These are phyloP conservation scores for Varanus salvator DNA, from an alignment of 2,113 vertebrate species.

Conservation along the genomic window DNA sequence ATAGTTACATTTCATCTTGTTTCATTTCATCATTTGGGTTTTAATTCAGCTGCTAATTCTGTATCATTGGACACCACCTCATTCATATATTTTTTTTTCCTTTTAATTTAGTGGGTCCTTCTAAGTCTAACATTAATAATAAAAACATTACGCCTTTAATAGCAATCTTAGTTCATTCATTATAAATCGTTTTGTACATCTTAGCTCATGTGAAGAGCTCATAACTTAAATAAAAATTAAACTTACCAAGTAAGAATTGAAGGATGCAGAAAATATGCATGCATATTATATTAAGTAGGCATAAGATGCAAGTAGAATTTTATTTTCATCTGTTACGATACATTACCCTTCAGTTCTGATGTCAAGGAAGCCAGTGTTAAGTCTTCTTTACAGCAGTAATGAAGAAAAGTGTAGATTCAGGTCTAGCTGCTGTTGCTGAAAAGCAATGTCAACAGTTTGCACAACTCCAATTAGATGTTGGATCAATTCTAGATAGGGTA, in stretches of 20 bases:
- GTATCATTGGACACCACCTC: conserved; percentile 36
- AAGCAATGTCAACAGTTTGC: conserved; percentile 18
- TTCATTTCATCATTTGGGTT: conserved; percentile 44
- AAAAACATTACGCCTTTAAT: conserved; percentile 38
- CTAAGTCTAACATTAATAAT: conserved; percentile 25
- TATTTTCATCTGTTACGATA: conserved; percentile 16
- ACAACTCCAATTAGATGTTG: neutral
- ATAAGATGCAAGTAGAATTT: conserved; percentile 40
- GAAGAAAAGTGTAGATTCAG: conserved; percentile 3
- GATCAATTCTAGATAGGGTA: neutral
- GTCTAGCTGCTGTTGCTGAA: conserved; percentile 8
- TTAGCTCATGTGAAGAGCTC: conserved; percentile 36
- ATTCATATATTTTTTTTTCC: conserved; percentile 17
- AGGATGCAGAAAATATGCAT: conserved; percentile 35
- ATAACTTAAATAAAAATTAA: conserved; percentile 30
- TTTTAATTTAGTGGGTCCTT: conserved; percentile 40
- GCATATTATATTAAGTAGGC: conserved; percentile 34
- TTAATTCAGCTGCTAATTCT: conserved; percentile 50
- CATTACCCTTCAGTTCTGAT: conserved; percentile 44
- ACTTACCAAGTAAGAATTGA: conserved; percentile 38
- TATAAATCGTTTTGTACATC: neutral
- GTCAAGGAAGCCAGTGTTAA: neutral
- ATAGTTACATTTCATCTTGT: neutral
- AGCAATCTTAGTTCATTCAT: neutral
- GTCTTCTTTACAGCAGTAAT: conserved; percentile 37